These are phyloP conservation scores for Babyrousa celebensis DNA, from an alignment of 2,797 vertebrate species.

Conservation along the genomic window DNA sequence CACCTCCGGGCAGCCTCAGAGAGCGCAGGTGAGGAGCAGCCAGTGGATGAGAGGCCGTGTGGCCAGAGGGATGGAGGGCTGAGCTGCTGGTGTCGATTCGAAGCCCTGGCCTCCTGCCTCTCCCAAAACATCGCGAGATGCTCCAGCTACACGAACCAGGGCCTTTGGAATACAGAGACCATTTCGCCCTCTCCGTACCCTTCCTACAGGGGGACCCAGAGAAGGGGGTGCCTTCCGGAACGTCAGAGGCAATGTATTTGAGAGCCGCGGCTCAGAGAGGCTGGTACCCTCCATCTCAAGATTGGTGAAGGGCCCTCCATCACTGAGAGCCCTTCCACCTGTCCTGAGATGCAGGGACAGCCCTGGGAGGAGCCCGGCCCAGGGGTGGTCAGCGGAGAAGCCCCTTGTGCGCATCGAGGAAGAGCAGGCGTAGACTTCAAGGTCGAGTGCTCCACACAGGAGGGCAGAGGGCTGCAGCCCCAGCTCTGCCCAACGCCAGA, in stretches of 20 bases:
- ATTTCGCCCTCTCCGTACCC: accelerated
- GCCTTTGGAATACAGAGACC: background rate
- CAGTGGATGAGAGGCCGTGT: accelerated
- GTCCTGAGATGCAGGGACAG: background rate
- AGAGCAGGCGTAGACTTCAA: accelerated
- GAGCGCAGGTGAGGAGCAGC: background rate
- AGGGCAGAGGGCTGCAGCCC: accelerated
- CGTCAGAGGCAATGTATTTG: background rate
- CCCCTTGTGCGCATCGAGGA: background rate
- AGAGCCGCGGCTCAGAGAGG: background rate
- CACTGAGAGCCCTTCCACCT: background rate
- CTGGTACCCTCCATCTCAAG: background rate
- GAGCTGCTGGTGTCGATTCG: accelerated
- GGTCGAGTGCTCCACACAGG: background rate
- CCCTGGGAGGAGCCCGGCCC: background rate
- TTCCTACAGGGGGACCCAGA: background rate
- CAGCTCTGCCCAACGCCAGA: background rate
- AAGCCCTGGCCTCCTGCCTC: background rate
- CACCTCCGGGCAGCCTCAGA: background rate
- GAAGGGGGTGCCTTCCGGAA: background rate
- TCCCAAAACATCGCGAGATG: background rate
- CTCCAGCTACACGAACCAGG: accelerated
- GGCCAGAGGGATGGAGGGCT: accelerated
- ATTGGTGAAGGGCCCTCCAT: too few species aligned
- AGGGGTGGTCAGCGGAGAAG: accelerated